Evolutionary conservation across 2,113 vertebrate species (phyloP).

Genomic region (Hyaena hyaena): DNA sequence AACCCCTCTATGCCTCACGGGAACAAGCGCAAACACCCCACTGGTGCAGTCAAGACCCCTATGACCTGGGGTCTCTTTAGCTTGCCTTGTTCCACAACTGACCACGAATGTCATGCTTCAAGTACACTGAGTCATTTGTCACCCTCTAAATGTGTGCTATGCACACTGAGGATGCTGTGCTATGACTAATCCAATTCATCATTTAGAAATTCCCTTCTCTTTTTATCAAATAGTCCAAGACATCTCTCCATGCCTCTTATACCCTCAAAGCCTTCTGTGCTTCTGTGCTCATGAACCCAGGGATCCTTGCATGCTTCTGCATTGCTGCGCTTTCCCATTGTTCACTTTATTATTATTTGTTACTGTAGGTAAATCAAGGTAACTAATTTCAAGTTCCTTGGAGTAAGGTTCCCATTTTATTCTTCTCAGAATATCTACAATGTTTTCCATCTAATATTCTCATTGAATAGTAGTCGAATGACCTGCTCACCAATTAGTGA

Average conservation of each 20-base stretch:
- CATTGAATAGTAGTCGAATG: not conserved
- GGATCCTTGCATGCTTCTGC: not conserved
- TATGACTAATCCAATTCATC: not conserved
- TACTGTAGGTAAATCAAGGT: not conserved
- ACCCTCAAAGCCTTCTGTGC: not conserved
- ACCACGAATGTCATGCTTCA: not conserved
- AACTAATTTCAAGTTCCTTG: not conserved
- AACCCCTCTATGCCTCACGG: not conserved
- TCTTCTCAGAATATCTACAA: not conserved
- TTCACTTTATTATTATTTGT: not conserved
- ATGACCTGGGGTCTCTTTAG: not conserved
- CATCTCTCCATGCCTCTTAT: not conserved
- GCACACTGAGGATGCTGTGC: not conserved
- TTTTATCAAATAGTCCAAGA: not conserved
- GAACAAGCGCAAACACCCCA: not conserved
- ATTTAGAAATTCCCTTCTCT: not conserved
- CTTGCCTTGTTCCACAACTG: not conserved
- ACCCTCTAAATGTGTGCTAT: not conserved
- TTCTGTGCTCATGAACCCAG: not conserved
- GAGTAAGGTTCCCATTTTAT: not conserved
- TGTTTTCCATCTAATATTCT: not conserved
- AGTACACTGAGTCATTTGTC: fast-evolving
- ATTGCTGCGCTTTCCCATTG: not conserved
- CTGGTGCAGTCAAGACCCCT: not conserved
- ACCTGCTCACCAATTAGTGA: not conserved